Conservation (phyloP, 1,140 invertebrate species). For the Drosophila nigromelanica region DNA sequence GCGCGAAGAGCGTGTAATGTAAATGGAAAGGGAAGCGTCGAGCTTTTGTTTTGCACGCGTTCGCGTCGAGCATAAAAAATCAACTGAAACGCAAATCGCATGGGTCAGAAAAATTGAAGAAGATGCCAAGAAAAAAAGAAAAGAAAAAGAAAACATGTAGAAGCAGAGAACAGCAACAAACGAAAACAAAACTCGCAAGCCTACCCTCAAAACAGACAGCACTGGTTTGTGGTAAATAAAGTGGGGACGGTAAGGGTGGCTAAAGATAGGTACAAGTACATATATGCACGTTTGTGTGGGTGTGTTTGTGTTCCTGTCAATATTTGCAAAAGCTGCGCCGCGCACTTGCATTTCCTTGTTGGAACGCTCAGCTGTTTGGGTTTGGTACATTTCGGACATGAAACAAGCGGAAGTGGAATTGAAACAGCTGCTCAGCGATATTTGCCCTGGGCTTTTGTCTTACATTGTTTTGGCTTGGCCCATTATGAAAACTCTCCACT, state of each 20-base stretch:
- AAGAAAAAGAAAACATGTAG: not conserved
- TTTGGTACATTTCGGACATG: conserved; percentile 48
- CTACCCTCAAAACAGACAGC: conserved; percentile 43
- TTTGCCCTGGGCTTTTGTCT: conserved; percentile 17
- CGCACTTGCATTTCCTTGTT: conserved; percentile 69
- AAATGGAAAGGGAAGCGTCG: conserved; percentile 26
- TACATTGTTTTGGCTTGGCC: conserved; percentile 21
- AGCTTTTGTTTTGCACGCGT: conserved; percentile 59
- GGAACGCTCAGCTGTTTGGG: conserved; percentile 61
- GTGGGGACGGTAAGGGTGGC: not conserved
- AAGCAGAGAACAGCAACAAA: conserved; percentile 27
- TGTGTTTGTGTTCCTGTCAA: conserved; percentile 27
- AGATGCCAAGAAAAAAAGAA: conserved; percentile 55
- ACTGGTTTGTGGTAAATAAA: conserved; percentile 12
- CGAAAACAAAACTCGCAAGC: conserved; percentile 30
- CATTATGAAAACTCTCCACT: conserved; percentile 55
- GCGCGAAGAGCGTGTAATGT: conserved; percentile 18
- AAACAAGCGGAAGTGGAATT: conserved; percentile 62
- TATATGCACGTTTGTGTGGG: not conserved
- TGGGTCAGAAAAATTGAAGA: conserved; percentile 61
- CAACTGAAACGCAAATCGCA: conserved; percentile 75
- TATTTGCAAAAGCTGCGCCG: conserved; percentile 59
- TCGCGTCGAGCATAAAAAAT: conserved; percentile 66
- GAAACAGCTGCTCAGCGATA: conserved; percentile 42
- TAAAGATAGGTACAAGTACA: not conserved